A percentile compares a stretch with the other conserved stretches of the same genome.
Evolutionary conservation across 2,888 invertebrate genomes (phyloP).

Genomic region (Muscina levida): DNA sequence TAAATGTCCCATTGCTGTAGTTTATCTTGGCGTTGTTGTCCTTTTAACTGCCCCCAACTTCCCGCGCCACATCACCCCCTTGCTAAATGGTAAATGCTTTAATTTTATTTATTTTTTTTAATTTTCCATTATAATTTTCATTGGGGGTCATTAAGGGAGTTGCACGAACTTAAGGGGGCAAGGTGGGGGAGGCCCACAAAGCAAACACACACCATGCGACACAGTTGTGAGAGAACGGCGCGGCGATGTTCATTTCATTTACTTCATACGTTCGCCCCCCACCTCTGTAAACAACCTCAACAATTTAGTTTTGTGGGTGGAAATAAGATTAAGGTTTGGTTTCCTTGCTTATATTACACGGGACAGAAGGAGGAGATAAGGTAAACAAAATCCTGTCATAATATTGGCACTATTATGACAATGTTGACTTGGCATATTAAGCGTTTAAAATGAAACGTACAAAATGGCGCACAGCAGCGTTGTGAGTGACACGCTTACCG

Average conservation of each 20-base stretch:
- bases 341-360: constrained; percentile 4
- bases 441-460: background rate
- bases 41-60: background rate
- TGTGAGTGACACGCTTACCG: background rate
- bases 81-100: background rate
- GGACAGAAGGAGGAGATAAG: background rate
- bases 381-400: constrained; percentile 58
- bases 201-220: no score
- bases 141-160: background rate
- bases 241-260: background rate
- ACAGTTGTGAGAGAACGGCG: no score
- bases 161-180: background rate
- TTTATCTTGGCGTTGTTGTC: background rate
- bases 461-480: background rate
- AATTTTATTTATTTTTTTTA: background rate
- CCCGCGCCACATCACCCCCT: background rate
- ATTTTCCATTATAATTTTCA: constrained; percentile 32
- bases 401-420: constrained; percentile 60
- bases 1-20: constrained; percentile 1
- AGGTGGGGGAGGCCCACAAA: background rate
- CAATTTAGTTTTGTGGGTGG: constrained; percentile 4
- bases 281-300: no score
- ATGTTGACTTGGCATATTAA: constrained; percentile 38
- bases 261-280: no score
- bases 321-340: background rate